phyloP scores from a whole-genome alignment of 2,113 vertebrate genomes.

The Gopherus flavomarginatus region DNA sequence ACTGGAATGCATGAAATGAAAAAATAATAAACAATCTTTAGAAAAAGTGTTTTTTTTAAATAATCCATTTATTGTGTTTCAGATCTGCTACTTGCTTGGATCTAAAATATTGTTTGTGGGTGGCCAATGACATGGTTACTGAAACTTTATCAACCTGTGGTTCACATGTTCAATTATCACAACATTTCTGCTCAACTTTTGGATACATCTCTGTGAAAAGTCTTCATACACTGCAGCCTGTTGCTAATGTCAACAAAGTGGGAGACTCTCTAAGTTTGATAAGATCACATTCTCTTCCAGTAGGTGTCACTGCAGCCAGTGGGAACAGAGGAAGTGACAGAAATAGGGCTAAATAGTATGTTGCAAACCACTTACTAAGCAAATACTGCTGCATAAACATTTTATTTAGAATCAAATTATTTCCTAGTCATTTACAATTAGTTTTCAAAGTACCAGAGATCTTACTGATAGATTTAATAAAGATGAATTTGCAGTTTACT shows the following conservation, averaged over 20 bases:
- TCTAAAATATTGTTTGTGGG: not conserved
- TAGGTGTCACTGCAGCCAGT: not conserved
- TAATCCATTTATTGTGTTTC: not conserved
- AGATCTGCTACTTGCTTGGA: not conserved
- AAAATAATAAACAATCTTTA: not conserved
- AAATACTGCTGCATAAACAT: not conserved
- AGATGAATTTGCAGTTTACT: not conserved
- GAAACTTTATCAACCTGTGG: fast-evolving
- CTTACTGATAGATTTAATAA: not conserved
- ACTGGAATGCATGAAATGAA: not conserved
- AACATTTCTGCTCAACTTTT: not conserved
- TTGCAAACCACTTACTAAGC: not conserved
- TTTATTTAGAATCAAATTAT: not conserved
- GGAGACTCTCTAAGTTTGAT: not conserved
- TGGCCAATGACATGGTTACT: not conserved
- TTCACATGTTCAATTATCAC: fast-evolving
- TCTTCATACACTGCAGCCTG: not conserved
- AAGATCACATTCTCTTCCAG: not conserved
- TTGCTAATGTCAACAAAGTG: not conserved
- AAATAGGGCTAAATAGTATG: not conserved
- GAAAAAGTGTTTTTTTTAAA: not conserved
- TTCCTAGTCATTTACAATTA: not conserved
- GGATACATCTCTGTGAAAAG: not conserved
- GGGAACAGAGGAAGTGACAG: not conserved
- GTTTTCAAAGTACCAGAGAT: not conserved